Base-by-base conservation (phyloP, 2,113 vertebrate species). In the Oxyura jamaicensis region DNA sequence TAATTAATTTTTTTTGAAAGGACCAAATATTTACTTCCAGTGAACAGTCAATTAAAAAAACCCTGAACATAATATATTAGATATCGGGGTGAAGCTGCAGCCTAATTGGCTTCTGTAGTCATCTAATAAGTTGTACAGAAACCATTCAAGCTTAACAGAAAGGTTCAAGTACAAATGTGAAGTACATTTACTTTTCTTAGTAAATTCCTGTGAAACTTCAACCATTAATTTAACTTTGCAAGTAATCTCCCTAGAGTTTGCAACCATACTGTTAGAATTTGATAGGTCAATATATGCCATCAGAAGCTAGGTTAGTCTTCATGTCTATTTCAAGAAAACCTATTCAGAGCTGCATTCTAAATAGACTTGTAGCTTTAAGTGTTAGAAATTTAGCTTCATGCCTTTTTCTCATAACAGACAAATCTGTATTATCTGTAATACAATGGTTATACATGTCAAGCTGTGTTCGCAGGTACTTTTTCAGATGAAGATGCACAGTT, bases 1-100 rank as follows among this genome's bases (percentile, higher is more conserved):
- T 33, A 12, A 48, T 95, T 97, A 92, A 93, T 94, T 31, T 42
- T 68, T 53, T 84, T 52, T 48, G 39, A 72, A 86, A 71, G 31
- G 68, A 83, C 10, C 52, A 96, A 82, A 88, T 90, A 26, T 88
- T 95, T 95, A 50, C 71, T 94, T 87, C 58, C 17, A n/a, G 86
- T 65, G 39, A 94, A 93, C 46, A 13, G 10, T 36, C 31, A 73
- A 69, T 71, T 23, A 3, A 15, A 91, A 86, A 85, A 60, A 48
- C 20, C 20, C 16, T 44, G 50, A 94, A 85, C 50, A 29, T 60
- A 93, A 78, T 44, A 53, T 17, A 68, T 44, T 48, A 72, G 10
- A 53, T 33, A 63, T 69, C 9, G 36, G 33, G 44, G 39, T 79
- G n/a, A 94, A 80, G 28, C 10, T 83, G 53, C 46, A 73, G 53